These are phyloP conservation scores for Pammene fasciana DNA, from an alignment of 2,888 invertebrate species.

Conservation along the genomic window DNA sequence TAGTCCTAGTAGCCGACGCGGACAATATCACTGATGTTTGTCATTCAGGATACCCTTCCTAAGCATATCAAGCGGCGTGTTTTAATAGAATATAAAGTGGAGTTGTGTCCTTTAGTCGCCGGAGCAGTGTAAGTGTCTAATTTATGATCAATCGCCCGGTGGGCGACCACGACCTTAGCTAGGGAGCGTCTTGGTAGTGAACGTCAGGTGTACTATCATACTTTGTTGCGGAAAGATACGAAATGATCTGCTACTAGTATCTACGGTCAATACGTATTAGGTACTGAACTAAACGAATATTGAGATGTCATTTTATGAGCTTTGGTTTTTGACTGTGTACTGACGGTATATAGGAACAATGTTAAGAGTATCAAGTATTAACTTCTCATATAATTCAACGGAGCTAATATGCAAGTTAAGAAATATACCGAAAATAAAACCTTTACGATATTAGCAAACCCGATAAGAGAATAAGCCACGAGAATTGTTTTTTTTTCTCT, in stretches of 20 bases:
- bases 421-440: background rate
- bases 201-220: background rate
- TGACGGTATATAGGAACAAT: too few relatives aligned
- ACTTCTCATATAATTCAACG: too few relatives aligned
- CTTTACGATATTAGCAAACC: too few relatives aligned
- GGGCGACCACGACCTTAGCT: conserved; percentile 18
- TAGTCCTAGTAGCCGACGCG: conserved; percentile 5
- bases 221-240: background rate
- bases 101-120: background rate
- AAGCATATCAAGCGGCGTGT: background rate
- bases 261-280: too few relatives aligned
- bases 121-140: conserved; percentile 23
- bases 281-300: too few relatives aligned
- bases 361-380: too few relatives aligned
- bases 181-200: conserved; percentile 8
- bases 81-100: background rate
- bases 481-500: too few relatives aligned
- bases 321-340: too few relatives aligned
- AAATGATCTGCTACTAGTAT: background rate
- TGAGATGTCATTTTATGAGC: too few relatives aligned
- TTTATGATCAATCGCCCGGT: conserved; percentile 28
- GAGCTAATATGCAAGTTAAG: background rate
- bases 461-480: too few relatives aligned
- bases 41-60: conserved; percentile 9
- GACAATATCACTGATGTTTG: conserved; percentile 5